Conservation (phyloP, 2,797 vertebrate genomes). For the Protosalanx chinensis region DNA sequence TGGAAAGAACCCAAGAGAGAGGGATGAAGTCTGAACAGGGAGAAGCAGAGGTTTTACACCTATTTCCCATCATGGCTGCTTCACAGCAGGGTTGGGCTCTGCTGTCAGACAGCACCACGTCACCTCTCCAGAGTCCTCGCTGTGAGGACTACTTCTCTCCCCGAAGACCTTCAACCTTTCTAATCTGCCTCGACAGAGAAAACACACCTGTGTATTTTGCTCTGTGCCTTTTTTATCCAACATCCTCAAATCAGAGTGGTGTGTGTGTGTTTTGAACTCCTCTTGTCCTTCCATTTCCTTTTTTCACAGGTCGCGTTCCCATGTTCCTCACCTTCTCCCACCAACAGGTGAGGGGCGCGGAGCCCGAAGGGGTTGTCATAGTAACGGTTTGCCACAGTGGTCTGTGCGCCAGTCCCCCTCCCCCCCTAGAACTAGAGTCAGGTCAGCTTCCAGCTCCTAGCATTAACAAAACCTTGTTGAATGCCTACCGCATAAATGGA, state of each 20-base stretch:
- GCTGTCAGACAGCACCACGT: too few species aligned
- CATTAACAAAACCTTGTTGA: too few species aligned
- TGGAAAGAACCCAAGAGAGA: neutral
- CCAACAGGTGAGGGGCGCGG: conserved; percentile 31
- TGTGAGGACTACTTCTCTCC: too few species aligned
- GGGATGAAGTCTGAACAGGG: conserved; percentile 38
- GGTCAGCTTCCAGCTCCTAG: conserved; percentile 47
- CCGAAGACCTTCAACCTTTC: too few species aligned
- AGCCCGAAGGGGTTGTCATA: conserved; percentile 61
- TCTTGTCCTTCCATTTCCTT: neutral
- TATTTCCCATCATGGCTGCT: neutral
- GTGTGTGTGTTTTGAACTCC: neutral
- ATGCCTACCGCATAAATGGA: too few species aligned
- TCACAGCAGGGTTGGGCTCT: conserved; percentile 27
- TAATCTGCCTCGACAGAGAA: too few species aligned
- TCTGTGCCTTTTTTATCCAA: conserved; percentile 50
- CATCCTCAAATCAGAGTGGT: conserved; percentile 49
- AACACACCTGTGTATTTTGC: conserved; percentile 37
- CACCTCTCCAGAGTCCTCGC: too few species aligned
- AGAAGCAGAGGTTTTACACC: conserved; percentile 41
- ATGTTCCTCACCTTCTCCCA: neutral
- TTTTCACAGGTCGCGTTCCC: neutral
- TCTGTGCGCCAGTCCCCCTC: too few species aligned
- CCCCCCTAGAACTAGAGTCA: conserved; percentile 62
- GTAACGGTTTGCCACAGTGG: conserved; percentile 48